Conservation (phyloP, 2,888 invertebrate species). For the Nysson spinosus region DNA sequence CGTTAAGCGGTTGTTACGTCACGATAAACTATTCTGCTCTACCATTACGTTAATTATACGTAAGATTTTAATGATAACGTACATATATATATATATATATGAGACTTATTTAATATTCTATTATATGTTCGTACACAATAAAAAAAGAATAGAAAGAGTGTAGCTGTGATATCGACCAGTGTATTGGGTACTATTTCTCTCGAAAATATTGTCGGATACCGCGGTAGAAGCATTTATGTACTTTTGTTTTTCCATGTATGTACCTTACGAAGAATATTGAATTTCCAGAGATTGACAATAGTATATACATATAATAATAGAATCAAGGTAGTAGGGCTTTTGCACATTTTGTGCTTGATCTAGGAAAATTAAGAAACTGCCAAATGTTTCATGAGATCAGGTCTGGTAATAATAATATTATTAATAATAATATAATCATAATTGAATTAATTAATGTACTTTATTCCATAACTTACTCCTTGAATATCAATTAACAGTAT, state of each 20-base stretch:
- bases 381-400: conserved; percentile 29
- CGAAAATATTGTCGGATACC: conserved; percentile 38
- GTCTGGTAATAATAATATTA: conserved; percentile 3
- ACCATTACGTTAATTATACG: too few relatives aligned
- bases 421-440: too few relatives aligned
- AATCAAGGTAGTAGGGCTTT: conserved; percentile 53
- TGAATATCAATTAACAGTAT: conserved; percentile 50
- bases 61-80: conserved; percentile 50
- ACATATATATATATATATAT: conserved; percentile 21
- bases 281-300: conserved; percentile 9
- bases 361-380: conserved; percentile 37
- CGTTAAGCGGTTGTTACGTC: conserved; percentile 22
- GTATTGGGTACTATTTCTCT: conserved; percentile 64
- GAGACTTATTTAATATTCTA: conserved; percentile 47
- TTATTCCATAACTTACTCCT: conserved; percentile 31
- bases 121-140: conserved; percentile 53
- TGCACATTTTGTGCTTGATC: conserved; percentile 35
- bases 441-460: conserved; percentile 36
- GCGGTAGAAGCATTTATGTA: conserved; percentile 22
- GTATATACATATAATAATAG: conserved; percentile 35
- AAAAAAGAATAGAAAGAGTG: conserved; percentile 65
- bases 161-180: conserved; percentile 76
- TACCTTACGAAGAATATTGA: conserved; percentile 21
- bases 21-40: conserved; percentile 31
- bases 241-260: conserved; percentile 14